Evolutionary conservation across 2,888 invertebrate species (phyloP).

Genomic region (Drosophila anceps): DNA sequence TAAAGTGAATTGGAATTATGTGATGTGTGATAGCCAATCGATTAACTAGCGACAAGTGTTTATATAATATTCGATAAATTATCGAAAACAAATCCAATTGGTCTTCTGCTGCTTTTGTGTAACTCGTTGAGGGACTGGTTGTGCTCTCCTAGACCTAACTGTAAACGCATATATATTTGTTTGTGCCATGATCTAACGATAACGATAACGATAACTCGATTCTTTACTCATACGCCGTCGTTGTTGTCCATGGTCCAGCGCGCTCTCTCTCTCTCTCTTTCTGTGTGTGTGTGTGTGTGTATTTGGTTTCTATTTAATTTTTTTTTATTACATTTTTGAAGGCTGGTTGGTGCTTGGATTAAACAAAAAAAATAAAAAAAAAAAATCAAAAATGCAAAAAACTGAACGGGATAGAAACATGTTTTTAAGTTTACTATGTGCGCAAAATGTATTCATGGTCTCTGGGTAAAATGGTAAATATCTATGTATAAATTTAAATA

Average conservation of each 20-base stretch:
- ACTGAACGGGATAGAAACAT: slow-evolving; percentile 67
- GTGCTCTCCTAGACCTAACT: slow-evolving; percentile 30
- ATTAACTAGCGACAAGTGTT: slow-evolving; percentile 1
- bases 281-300: slow-evolving; percentile 57
- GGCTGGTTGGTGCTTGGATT: slow-evolving; percentile 83
- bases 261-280: slow-evolving; percentile 11
- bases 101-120: slow-evolving; percentile 48
- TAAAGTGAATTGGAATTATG: background rate
- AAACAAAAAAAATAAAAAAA: slow-evolving; percentile 53
- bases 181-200: slow-evolving; percentile 33
- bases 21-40: background rate
- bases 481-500: slow-evolving; percentile 43
- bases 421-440: slow-evolving; percentile 71
- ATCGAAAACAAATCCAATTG: slow-evolving; percentile 18
- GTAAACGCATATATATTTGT: slow-evolving; percentile 37
- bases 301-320: slow-evolving; percentile 34
- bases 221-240: slow-evolving; percentile 47
- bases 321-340: slow-evolving; percentile 61
- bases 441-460: slow-evolving; percentile 82
- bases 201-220: slow-evolving; percentile 43
- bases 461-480: slow-evolving; percentile 83
- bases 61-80: slow-evolving; percentile 9
- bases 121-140: slow-evolving; percentile 34
- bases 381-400: slow-evolving; percentile 32
- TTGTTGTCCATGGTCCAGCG: slow-evolving; percentile 44